These are phyloP conservation scores for Chironomus riparius DNA, from an alignment of 2,888 invertebrate genomes.

Conservation along the genomic window DNA sequence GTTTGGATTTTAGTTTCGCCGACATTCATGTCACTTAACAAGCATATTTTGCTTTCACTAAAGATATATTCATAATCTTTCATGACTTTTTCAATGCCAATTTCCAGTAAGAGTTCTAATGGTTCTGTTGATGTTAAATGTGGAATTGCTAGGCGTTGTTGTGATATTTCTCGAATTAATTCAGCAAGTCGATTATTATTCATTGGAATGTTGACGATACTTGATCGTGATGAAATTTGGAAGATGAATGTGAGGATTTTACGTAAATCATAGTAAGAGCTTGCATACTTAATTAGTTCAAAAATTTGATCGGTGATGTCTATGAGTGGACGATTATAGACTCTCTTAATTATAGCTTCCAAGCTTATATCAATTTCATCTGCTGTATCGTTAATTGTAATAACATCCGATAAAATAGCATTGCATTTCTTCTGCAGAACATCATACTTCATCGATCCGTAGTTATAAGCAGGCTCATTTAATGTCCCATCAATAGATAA, in stretches of 20 bases:
- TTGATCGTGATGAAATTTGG: constrained; percentile 17
- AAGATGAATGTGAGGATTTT: constrained; percentile 16
- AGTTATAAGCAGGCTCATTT: constrained; percentile 35
- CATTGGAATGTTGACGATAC: constrained; percentile 37
- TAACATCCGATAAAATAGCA: constrained; percentile 34
- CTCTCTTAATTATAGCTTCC: constrained; percentile 37
- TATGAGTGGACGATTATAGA: constrained; percentile 33
- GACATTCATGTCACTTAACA: constrained; percentile 32
- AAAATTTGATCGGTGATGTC: constrained; percentile 41
- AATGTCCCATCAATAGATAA: constrained; percentile 28
- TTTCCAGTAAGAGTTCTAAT: constrained; percentile 41
- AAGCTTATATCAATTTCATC: constrained; percentile 34
- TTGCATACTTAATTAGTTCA: constrained; percentile 38
- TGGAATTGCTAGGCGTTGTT: constrained; percentile 41
- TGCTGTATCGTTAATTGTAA: constrained; percentile 34
- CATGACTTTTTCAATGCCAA: constrained; percentile 40
- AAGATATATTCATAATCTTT: constrained; percentile 42
- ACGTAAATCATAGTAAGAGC: constrained; percentile 5
- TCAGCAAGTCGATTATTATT: constrained; percentile 41
- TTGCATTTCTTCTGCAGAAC: constrained; percentile 33
- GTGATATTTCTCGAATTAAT: constrained; percentile 40
- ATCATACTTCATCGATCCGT: constrained; percentile 32
- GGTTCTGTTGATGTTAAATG: constrained; percentile 40
- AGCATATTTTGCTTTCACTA: constrained; percentile 39
- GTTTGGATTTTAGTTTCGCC: constrained; percentile 22